Evolutionary conservation across 2,888 invertebrate genomes (phyloP).

Genomic region (Eristalinus sepulchralis): DNA sequence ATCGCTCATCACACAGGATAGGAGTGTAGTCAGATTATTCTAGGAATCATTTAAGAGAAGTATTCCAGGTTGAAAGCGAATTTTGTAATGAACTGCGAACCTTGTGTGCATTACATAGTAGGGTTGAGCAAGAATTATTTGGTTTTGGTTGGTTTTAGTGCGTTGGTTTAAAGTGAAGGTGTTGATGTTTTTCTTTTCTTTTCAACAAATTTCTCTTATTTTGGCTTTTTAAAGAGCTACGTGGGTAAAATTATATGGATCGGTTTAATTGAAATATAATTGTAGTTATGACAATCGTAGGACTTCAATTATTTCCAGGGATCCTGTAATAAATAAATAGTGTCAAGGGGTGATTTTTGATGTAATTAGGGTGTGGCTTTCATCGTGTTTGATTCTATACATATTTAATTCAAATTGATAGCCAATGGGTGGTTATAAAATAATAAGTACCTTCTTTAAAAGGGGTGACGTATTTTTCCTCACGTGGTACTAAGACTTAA

Average conservation of each 20-base stretch:
- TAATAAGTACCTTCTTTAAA: neutral
- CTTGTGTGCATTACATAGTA: neutral
- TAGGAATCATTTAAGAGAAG: constrained; percentile 22
- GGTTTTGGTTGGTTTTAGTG: constrained; percentile 28
- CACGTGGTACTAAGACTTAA: too few species aligned
- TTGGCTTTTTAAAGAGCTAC: neutral
- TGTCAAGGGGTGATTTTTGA: neutral
- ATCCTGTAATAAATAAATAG: neutral
- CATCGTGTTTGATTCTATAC: neutral
- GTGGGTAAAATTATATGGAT: neutral
- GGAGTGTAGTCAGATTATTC: too few species aligned
- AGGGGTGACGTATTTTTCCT: too few species aligned
- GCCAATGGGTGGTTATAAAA: neutral
- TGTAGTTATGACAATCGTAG: neutral
- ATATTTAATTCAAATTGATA: neutral
- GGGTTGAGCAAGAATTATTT: constrained; percentile 5
- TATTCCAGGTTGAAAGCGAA: neutral
- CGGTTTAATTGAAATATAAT: neutral
- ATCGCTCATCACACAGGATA: neutral
- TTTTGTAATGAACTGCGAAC: constrained; percentile 1
- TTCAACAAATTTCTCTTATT: neutral
- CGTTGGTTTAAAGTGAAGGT: too few species aligned
- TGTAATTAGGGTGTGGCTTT: neutral
- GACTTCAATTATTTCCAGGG: neutral
- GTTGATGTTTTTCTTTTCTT: neutral